Percentiles rank a stretch among this genome's conserved stretches.
Conservation (phyloP, 2,113 vertebrate species). For the Upupa epops region DNA sequence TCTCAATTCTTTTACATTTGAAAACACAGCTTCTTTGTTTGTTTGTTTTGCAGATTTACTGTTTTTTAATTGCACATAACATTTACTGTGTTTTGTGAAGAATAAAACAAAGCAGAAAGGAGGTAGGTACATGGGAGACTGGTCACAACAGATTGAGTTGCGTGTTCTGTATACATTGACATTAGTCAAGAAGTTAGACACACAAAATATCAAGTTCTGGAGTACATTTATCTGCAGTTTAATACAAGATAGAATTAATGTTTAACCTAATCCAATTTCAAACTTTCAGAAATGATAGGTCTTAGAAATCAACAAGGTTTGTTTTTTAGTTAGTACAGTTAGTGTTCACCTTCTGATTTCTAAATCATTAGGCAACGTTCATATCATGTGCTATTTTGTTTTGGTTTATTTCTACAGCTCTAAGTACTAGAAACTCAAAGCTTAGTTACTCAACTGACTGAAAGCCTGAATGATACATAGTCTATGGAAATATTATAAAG, state of each 20-base stretch:
- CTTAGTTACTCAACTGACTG: not conserved
- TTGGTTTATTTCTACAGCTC: fast-evolving
- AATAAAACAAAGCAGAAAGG: not conserved
- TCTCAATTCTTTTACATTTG: not conserved
- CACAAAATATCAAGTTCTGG: not conserved
- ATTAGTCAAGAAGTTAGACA: not conserved
- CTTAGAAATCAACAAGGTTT: not conserved
- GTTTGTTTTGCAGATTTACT: not conserved
- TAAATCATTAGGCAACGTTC: not conserved
- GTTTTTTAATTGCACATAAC: not conserved
- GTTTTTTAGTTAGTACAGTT: not conserved
- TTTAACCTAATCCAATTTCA: not conserved
- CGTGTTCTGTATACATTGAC: not conserved
- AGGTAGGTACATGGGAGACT: not conserved
- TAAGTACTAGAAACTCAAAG: not conserved
- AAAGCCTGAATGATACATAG: not conserved
- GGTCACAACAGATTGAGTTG: not conserved
- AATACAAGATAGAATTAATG: not conserved
- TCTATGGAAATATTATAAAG: not conserved
- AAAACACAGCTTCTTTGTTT: too few relatives aligned
- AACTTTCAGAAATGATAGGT: not conserved
- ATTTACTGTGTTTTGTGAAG: not conserved
- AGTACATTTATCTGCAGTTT: not conserved
- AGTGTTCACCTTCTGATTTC: not conserved
- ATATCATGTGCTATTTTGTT: not conserved